phyloP scores from a whole-genome alignment of 2,797 vertebrate genomes.

The Bradypodion ventrale region DNA sequence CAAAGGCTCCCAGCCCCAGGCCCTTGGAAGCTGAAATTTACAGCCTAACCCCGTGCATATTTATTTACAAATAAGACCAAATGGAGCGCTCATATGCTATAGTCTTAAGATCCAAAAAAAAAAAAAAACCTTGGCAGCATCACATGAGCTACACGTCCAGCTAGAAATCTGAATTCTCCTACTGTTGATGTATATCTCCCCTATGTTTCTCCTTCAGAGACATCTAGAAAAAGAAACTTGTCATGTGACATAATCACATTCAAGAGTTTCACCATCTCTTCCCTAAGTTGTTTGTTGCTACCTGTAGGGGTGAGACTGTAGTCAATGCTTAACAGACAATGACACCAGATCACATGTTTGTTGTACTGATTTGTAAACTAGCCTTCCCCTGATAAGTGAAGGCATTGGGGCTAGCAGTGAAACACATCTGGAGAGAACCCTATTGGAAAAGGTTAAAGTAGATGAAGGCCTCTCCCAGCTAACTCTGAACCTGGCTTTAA shows the following conservation, averaged over 20 bases:
- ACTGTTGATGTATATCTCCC: background rate
- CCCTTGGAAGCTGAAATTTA: background rate
- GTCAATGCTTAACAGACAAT: background rate
- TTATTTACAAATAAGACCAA: background rate
- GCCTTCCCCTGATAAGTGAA: background rate
- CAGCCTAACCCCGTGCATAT: background rate
- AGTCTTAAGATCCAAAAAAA: background rate
- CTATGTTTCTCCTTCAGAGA: background rate
- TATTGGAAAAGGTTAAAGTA: background rate
- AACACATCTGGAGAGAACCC: background rate
- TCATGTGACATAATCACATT: background rate
- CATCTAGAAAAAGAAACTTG: background rate
- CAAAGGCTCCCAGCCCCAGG: background rate
- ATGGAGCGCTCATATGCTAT: background rate
- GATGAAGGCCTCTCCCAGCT: background rate
- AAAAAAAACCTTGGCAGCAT: too few relatives aligned
- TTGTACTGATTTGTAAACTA: background rate
- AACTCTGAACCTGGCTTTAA: too few relatives aligned
- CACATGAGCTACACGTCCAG: background rate
- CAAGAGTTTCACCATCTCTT: background rate
- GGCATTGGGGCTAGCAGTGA: background rate
- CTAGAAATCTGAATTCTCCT: background rate
- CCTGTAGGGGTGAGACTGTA: background rate
- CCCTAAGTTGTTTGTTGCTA: background rate
- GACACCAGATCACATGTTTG: background rate